A percentile compares a stretch with the other conserved stretches of the same genome.
Conservation (phyloP, 2,797 vertebrate species). For the Notolepis coatsorum region DNA sequence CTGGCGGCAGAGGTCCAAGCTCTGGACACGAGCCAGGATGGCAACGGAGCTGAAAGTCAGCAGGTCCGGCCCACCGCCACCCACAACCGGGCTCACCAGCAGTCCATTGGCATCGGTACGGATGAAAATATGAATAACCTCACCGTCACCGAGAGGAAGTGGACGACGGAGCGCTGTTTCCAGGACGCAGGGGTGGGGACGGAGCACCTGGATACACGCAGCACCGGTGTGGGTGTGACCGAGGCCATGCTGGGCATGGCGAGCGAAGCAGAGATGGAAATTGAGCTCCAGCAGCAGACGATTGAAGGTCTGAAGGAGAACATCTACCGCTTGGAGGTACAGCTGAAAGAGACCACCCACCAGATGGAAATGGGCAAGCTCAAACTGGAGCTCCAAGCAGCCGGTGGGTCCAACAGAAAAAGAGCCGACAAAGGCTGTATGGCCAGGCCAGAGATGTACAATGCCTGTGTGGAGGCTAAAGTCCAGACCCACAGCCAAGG, state of each 20-base stretch:
- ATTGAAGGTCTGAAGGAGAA: slow-evolving; percentile 95
- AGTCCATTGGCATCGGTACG: slow-evolving; percentile 86
- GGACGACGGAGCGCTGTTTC: slow-evolving; percentile 30
- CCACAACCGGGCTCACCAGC: slow-evolving; percentile 67
- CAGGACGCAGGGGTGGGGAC: slow-evolving; percentile 84
- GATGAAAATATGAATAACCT: slow-evolving; percentile 89
- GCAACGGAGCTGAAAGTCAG: slow-evolving; percentile 35
- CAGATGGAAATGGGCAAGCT: slow-evolving; percentile 96
- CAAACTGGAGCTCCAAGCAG: slow-evolving; percentile 93
- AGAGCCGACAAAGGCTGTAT: slow-evolving; percentile 88
- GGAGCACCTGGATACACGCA: slow-evolving; percentile 73
- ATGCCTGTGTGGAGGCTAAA: slow-evolving; percentile 85
- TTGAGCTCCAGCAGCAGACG: slow-evolving; percentile 95
- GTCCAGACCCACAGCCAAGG: slow-evolving; percentile 85
- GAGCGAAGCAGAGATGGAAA: slow-evolving; percentile 89
- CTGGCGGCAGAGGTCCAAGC: slow-evolving; percentile 94
- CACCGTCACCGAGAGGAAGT: slow-evolving; percentile 69
- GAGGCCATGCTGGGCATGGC: slow-evolving; percentile 93
- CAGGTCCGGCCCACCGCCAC: not conserved
- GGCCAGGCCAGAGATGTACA: slow-evolving; percentile 86
- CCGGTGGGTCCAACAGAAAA: slow-evolving; percentile 86
- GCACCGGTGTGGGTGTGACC: slow-evolving; percentile 84
- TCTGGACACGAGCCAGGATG: slow-evolving; percentile 89
- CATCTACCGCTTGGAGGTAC: slow-evolving; percentile 93
- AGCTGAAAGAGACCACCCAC: slow-evolving; percentile 93